Base-by-base conservation (phyloP, 2,888 invertebrate species). In the Aproaerema taeniolella region DNA sequence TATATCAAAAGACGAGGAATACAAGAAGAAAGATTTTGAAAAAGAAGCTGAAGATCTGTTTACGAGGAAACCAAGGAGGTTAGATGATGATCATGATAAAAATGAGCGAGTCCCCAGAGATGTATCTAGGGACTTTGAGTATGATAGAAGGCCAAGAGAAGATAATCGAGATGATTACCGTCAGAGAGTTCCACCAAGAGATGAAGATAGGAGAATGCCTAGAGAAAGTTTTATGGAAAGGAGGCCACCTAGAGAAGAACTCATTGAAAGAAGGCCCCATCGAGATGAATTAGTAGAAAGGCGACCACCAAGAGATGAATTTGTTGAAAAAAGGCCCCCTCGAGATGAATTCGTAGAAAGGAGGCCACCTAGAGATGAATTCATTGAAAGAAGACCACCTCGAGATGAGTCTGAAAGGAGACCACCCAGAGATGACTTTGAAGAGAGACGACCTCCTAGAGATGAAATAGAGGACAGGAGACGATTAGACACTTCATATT, bases 1-100 rank as follows among this genome's bases (percentile, higher is more conserved):
- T 61, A 88, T 79, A 56, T 86, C 89, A 35, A 89, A 82, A 50
- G 74, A 81, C 41, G 63, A 62, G 13, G 82, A 80, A 30, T 53
- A 53, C 14, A 74, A 62, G 45, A 75, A 60, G 43, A 73, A 55
- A 43, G 70, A 80, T 55, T 80, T 76, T 55, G 79, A 78, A 52
- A 72, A 55, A 48, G 81, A 81, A 63, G 71, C 58, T 11, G 79
- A 80, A 47, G 74, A 77, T 24, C 46, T 83, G 42, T 83, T 76
- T 50, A 34, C 55, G 12, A 73, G 70, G 44, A 69, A 69, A 50
- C 57, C 69, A 9, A 59, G 64, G 46, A 61, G 64, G 45, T 12
- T 15, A 17, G 75, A 67, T 14, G 61, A 67, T 33, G 56, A 64
- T 43, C 52, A 43, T 47, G 46, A 45, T 31, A 38, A 48, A 26